Evolutionary conservation across 2,797 vertebrate genomes (phyloP).

Genomic region (Hypotaenidia philippensis): DNA sequence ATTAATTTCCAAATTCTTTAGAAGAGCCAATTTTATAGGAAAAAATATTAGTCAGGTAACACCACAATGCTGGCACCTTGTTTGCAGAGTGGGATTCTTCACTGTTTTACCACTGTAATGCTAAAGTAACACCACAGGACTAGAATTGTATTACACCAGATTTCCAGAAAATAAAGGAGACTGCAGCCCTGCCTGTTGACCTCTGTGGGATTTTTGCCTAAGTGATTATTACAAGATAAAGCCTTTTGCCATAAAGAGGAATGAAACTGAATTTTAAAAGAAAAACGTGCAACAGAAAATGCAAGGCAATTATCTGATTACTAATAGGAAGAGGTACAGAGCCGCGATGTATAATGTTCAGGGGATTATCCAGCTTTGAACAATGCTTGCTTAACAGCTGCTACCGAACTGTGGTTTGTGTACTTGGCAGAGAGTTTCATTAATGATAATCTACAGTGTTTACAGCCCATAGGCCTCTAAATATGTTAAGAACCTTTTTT

Average conservation of each 20-base stretch:
- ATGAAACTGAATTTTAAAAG: constrained; percentile 44
- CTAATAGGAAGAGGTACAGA: constrained; percentile 56
- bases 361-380: constrained; percentile 66
- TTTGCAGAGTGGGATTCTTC: not conserved
- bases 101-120: not conserved
- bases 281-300: constrained; percentile 21
- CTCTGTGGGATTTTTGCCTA: constrained; percentile 32
- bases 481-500: constrained; percentile 67
- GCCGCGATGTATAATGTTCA: constrained; percentile 40
- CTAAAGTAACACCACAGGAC: not conserved
- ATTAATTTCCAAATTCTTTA: not conserved
- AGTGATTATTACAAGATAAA: constrained; percentile 39
- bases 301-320: constrained; percentile 53
- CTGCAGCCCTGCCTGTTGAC: constrained; percentile 20
- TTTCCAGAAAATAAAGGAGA: constrained; percentile 28
- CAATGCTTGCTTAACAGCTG: constrained; percentile 65
- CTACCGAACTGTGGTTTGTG: constrained; percentile 35
- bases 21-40: not conserved
- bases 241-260: constrained; percentile 35
- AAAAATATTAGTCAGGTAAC: not conserved
- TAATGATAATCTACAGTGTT: constrained; percentile 63
- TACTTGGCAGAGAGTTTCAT: constrained; percentile 65
- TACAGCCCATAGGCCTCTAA: constrained; percentile 71
- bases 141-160: constrained; percentile 4
- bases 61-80: not conserved